These are phyloP conservation scores for Troides aeacus DNA, from an alignment of 2,888 invertebrate genomes.

Conservation along the genomic window DNA sequence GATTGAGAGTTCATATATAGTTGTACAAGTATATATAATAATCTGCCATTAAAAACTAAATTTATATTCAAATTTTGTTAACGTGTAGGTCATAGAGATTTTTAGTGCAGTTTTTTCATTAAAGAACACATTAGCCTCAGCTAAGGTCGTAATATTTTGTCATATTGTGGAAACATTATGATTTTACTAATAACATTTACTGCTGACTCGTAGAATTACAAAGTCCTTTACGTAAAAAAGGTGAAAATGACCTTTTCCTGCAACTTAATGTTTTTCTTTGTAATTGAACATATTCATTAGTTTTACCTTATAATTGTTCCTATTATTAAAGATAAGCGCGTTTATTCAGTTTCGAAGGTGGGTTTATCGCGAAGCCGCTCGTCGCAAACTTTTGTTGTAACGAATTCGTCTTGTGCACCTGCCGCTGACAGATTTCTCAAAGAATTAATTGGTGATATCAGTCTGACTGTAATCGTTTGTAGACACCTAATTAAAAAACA, in stretches of 20 bases:
- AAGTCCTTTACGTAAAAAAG: too few species aligned
- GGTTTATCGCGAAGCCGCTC: constrained; percentile 15
- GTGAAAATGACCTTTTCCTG: background rate
- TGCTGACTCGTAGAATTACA: background rate
- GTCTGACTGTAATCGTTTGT: constrained; percentile 20
- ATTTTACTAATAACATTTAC: constrained; percentile 47
- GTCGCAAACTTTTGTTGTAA: constrained; percentile 19
- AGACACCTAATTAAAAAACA: constrained; percentile 18
- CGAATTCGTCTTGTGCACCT: constrained; percentile 25
- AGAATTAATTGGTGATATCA: constrained; percentile 22
- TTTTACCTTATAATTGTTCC: constrained; percentile 1
- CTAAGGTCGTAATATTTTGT: constrained; percentile 50
- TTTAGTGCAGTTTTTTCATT: constrained; percentile 13
- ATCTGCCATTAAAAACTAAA: background rate
- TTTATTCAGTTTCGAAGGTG: constrained; percentile 20
- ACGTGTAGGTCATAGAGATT: constrained; percentile 17
- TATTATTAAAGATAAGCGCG: constrained; percentile 17
- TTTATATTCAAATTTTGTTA: background rate
- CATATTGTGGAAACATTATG: constrained; percentile 38
- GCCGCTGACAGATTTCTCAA: constrained; percentile 27
- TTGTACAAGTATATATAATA: too few species aligned
- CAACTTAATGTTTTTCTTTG: background rate
- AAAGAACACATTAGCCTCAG: constrained; percentile 21
- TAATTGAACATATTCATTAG: too few species aligned
- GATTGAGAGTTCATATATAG: too few species aligned